Conservation (phyloP, 2,888 invertebrate species). For the Galerucella calmariensis region DNA sequence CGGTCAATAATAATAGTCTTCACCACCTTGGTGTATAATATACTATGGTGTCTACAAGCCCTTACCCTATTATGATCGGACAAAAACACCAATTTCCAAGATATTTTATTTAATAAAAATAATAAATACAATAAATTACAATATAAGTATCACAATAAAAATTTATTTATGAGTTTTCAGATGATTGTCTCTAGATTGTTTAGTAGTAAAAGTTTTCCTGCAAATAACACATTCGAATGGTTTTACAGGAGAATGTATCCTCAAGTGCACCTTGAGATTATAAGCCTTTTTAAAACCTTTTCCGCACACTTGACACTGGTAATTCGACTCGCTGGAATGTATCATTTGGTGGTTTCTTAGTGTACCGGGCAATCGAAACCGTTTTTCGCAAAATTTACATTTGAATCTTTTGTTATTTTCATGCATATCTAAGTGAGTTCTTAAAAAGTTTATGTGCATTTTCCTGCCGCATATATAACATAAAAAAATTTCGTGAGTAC, state of each 20-base stretch:
- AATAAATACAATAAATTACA: not conserved
- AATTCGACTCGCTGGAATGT: slow-evolving; percentile 47
- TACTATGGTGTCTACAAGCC: no score
- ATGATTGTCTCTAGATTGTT: slow-evolving; percentile 46
- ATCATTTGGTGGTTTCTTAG: slow-evolving; percentile 53
- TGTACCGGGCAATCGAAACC: slow-evolving; percentile 41
- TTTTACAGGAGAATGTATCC: slow-evolving; percentile 61
- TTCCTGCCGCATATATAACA: slow-evolving; percentile 52
- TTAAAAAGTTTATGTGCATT: slow-evolving; percentile 39
- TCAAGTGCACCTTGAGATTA: slow-evolving; percentile 66
- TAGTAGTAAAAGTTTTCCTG: slow-evolving; percentile 67
- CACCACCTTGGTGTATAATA: no score
- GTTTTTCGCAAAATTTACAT: slow-evolving; percentile 51
- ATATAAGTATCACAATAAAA: slow-evolving; percentile 18
- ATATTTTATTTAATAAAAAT: not conserved
- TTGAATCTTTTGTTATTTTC: slow-evolving; percentile 38
- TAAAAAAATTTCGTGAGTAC: slow-evolving; percentile 42
- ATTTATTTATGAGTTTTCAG: slow-evolving; percentile 38
- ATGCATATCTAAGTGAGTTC: slow-evolving; percentile 41
- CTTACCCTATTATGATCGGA: no score
- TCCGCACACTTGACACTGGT: slow-evolving; percentile 46
- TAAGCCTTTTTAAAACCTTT: slow-evolving; percentile 42
- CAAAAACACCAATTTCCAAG: not conserved
- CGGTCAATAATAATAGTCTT: no score
- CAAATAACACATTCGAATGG: slow-evolving; percentile 67